phyloP scores from a whole-genome alignment of 1,140 invertebrate genomes.

The Sinonovacula constricta region DNA sequence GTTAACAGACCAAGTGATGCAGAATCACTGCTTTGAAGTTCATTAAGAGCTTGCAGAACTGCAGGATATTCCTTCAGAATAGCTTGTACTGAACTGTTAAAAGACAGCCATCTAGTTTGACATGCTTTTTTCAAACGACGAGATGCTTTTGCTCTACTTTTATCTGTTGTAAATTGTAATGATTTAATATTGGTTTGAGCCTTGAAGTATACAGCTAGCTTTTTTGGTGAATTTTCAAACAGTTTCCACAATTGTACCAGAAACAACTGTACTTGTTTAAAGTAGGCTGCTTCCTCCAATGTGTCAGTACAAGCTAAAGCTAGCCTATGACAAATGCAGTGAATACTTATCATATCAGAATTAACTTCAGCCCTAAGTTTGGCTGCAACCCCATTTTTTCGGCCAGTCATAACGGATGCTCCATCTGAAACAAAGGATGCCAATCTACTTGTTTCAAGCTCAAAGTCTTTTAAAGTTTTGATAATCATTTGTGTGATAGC shows the following conservation, averaged over 20 bases:
- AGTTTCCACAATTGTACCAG: slow-evolving; percentile 28
- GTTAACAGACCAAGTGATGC: slow-evolving; percentile 32
- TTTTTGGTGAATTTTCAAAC: slow-evolving; percentile 49
- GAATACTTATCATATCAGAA: slow-evolving; percentile 16
- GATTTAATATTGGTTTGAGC: not conserved
- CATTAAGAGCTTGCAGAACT: not conserved
- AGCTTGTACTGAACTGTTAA: slow-evolving; percentile 30
- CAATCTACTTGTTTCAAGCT: not conserved
- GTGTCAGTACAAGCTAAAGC: slow-evolving; percentile 45
- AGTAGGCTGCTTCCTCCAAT: slow-evolving; percentile 13
- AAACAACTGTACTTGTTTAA: slow-evolving; percentile 29
- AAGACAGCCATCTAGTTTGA: slow-evolving; percentile 43
- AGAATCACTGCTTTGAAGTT: slow-evolving; percentile 8
- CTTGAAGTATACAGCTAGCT: slow-evolving; percentile 24
- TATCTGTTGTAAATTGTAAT: not conserved
- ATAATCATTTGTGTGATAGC: not conserved
- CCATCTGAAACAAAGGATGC: slow-evolving; percentile 18
- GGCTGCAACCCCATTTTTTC: not conserved
- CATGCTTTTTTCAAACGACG: slow-evolving; percentile 45
- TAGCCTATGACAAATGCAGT: slow-evolving; percentile 46
- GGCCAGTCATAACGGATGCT: not conserved
- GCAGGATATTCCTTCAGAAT: slow-evolving; percentile 5
- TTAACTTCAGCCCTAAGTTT: not conserved
- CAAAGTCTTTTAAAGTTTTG: not conserved
- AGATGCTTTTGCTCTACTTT: not conserved